Evolutionary conservation across 2,797 vertebrate genomes (phyloP).

Genomic region (Brachyalestes nurse): DNA sequence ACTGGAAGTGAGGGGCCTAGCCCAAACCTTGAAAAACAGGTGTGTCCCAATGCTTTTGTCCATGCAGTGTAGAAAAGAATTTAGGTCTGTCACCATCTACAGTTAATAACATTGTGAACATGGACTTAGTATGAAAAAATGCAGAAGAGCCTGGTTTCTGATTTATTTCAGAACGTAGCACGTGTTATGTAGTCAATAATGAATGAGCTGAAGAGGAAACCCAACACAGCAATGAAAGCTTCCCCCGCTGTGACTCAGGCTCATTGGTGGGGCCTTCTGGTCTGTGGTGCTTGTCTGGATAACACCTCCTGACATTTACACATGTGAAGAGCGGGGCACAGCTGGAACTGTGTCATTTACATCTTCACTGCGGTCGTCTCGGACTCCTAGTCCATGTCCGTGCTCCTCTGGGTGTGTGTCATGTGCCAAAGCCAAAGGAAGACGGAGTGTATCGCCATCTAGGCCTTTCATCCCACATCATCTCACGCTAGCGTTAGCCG

Average conservation of each 20-base stretch:
- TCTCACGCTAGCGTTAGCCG: conserved; percentile 39
- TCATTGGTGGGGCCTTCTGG: conserved; percentile 32
- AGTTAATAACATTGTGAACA: too few species aligned
- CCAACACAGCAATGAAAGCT: neutral
- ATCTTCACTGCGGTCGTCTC: conserved; percentile 48
- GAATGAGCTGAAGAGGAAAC: neutral
- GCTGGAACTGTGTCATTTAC: conserved; percentile 68
- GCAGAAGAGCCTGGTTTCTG: too few species aligned
- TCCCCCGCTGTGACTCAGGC: conserved; percentile 26
- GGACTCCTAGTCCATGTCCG: conserved; percentile 61
- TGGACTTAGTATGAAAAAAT: too few species aligned
- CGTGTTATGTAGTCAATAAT: neutral
- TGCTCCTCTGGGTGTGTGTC: conserved; percentile 58
- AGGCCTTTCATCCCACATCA: conserved; percentile 61
- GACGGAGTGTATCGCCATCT: conserved; percentile 47
- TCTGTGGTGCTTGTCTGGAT: conserved; percentile 59
- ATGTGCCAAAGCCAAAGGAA: conserved; percentile 47
- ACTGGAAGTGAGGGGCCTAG: too few species aligned
- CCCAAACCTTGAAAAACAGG: too few species aligned
- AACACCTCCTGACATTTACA: conserved; percentile 77
- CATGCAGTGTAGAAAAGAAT: too few species aligned
- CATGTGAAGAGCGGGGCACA: conserved; percentile 62
- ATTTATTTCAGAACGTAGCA: neutral
- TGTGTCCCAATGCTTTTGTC: too few species aligned
- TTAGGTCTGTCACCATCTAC: too few species aligned